Evolutionary conservation across 2,113 vertebrate species (phyloP).

Genomic region (Nicator chloris): DNA sequence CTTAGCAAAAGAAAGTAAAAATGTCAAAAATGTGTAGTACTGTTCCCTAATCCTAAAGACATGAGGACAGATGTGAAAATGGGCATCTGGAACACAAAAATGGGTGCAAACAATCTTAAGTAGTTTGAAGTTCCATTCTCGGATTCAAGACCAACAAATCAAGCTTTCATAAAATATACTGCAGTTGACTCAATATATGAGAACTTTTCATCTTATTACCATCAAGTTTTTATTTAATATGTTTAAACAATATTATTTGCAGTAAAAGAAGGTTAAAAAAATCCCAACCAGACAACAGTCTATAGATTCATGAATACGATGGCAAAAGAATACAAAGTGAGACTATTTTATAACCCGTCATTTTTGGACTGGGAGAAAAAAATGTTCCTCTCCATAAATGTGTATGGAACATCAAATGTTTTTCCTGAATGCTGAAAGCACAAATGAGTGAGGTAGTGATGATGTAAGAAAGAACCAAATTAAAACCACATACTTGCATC

Average conservation of each 20-base stretch:
- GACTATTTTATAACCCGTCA: not conserved
- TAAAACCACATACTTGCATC: not conserved
- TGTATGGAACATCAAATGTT: not conserved
- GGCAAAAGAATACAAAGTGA: not conserved
- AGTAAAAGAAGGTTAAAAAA: not conserved
- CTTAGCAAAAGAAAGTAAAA: not conserved
- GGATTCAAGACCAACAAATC: not conserved
- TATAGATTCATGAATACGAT: not conserved
- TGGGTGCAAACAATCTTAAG: not conserved
- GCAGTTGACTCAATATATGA: not conserved
- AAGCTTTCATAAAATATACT: not conserved
- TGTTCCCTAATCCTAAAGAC: not conserved
- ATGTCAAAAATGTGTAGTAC: not conserved
- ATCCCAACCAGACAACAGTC: not conserved
- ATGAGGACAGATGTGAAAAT: not conserved
- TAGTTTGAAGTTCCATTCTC: not conserved
- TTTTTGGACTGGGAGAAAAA: not conserved
- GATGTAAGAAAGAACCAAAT: not conserved
- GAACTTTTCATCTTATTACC: not conserved
- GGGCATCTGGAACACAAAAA: not conserved
- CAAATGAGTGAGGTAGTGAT: not conserved
- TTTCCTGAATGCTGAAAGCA: not conserved
- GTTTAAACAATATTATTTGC: not conserved
- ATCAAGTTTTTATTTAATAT: not conserved
- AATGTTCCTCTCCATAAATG: not conserved